Conservation (phyloP, 1,140 invertebrate genomes). For the Camponotus pennsylvanicus region DNA sequence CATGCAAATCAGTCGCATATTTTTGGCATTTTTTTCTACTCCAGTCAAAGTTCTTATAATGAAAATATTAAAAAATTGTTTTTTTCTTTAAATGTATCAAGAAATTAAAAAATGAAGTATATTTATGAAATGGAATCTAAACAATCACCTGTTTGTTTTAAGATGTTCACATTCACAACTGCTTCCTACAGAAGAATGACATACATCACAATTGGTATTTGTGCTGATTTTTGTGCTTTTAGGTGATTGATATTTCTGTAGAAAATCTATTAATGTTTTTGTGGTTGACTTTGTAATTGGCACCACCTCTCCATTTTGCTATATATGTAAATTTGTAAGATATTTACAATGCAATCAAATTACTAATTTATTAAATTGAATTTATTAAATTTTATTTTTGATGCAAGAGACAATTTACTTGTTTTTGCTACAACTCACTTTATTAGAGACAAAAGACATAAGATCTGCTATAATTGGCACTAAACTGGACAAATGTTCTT, state of each 20-base stretch:
- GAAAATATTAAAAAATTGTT: constrained; percentile 29
- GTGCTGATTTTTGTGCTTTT: constrained; percentile 40
- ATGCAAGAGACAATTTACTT: neutral
- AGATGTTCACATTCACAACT: constrained; percentile 32
- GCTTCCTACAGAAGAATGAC: neutral
- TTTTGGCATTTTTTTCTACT: constrained; percentile 59
- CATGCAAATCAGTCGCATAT: constrained; percentile 78
- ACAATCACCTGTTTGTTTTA: constrained; percentile 59
- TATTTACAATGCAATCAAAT: neutral
- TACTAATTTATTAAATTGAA: neutral
- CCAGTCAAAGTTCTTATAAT: constrained; percentile 39
- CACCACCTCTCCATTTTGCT: constrained; percentile 49
- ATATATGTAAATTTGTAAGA: neutral
- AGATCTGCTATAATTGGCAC: constrained; percentile 81
- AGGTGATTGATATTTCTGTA: constrained; percentile 70
- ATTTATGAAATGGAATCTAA: neutral
- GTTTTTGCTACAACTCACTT: constrained; percentile 61
- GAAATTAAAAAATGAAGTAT: neutral
- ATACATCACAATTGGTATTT: neutral
- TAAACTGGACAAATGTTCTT: constrained; percentile 78
- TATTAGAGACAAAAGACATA: constrained; percentile 75
- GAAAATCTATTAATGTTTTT: constrained; percentile 69
- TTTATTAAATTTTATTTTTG: neutral
- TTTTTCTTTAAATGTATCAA: constrained; percentile 12
- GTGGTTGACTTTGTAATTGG: constrained; percentile 48